phyloP scores from a whole-genome alignment of 2,113 vertebrate genomes.

The Dermatemys mawii region DNA sequence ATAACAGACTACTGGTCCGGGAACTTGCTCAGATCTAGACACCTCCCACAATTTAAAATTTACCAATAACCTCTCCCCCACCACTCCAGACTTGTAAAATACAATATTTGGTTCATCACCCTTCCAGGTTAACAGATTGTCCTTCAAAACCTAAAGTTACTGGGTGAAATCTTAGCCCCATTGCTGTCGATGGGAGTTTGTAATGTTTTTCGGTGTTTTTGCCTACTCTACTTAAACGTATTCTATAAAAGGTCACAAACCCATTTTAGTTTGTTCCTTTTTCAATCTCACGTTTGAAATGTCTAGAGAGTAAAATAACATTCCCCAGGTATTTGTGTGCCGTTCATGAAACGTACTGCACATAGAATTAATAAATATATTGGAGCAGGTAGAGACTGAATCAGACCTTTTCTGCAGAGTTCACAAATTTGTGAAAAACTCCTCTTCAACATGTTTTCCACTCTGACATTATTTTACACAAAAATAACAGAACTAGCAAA shows the following conservation, averaged over 20 bases:
- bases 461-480: neutral
- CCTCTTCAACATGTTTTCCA: conserved; percentile 58
- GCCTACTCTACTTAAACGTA: neutral
- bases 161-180: neutral
- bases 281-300: conserved; percentile 22
- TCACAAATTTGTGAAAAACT: conserved; percentile 72
- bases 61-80: neutral
- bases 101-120: neutral
- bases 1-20: neutral
- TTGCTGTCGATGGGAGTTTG: neutral
- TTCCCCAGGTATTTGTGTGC: conserved; percentile 41
- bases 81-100: neutral
- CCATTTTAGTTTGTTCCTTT: conserved; percentile 32
- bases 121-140: neutral
- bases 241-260: neutral
- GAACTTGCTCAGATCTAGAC: neutral
- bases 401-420: conserved; percentile 4
- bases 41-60: rapidly evolving
- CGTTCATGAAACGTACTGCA: conserved; percentile 53
- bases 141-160: neutral
- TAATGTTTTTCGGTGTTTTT: neutral
- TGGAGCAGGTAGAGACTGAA: conserved; percentile 56
- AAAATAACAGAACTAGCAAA: conserved; percentile 30
- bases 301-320: conserved; percentile 40
- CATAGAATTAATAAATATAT: conserved; percentile 72